These are phyloP conservation scores for Periplaneta americana DNA, from an alignment of 1,140 invertebrate species.

Conservation along the genomic window DNA sequence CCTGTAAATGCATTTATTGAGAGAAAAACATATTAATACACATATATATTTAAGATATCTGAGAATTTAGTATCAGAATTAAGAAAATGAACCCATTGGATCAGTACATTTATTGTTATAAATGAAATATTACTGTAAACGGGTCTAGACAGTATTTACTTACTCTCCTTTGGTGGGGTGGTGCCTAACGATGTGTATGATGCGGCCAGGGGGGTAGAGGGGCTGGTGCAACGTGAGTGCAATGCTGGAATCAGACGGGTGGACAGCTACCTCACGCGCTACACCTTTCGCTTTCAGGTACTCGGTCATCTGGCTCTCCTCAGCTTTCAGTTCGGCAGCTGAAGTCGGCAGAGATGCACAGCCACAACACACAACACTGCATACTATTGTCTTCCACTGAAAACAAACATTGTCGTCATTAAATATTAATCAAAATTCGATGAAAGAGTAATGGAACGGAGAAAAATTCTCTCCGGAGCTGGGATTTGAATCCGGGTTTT, in stretches of 20 bases:
- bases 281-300: conserved; percentile 54
- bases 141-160: too few species aligned
- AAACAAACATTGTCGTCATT: conserved; percentile 23
- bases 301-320: conserved; percentile 53
- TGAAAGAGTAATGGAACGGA: too few species aligned
- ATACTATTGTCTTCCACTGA: conserved; percentile 86
- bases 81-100: too few species aligned
- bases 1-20: too few species aligned
- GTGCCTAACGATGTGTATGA: conserved; percentile 85
- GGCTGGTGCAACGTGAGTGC: conserved; percentile 74
- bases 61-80: too few species aligned
- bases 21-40: too few species aligned
- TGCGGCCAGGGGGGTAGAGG: conserved; percentile 80
- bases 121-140: too few species aligned
- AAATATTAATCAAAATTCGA: too few species aligned
- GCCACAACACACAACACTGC: conserved; percentile 74
- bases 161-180: conserved; percentile 79
- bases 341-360: conserved; percentile 60
- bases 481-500: too few species aligned
- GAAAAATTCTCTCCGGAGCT: too few species aligned
- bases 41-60: too few species aligned
- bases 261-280: conserved; percentile 53
- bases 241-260: conserved; percentile 65
- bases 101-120: too few species aligned
- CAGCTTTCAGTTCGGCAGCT: conserved; percentile 56